Percentiles rank a stretch among this genome's conserved stretches.
Evolutionary conservation across 2,113 vertebrate genomes (phyloP).

Genomic region (Mus pahari): DNA sequence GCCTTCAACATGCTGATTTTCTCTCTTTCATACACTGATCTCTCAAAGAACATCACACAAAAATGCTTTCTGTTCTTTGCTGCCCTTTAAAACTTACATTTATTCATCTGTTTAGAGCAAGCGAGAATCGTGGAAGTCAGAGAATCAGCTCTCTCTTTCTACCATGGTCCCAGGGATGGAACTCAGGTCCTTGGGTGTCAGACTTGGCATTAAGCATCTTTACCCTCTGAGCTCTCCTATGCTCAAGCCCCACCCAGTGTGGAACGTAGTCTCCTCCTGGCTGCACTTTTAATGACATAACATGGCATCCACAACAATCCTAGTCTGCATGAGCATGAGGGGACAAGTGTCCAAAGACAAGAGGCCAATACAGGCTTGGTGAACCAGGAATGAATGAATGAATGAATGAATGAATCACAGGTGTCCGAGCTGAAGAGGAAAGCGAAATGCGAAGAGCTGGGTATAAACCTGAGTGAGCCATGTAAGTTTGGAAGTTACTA

Average conservation of each 20-base stretch:
- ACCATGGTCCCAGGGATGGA: background rate
- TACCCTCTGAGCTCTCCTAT: background rate
- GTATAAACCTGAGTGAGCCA: slow-evolving; percentile 75
- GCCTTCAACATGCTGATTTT: background rate
- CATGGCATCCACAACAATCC: background rate
- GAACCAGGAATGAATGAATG: slow-evolving; percentile 69
- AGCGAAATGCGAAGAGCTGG: slow-evolving; percentile 73
- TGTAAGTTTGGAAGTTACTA: slow-evolving; percentile 82
- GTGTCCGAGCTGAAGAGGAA: slow-evolving; percentile 56
- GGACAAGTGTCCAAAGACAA: slow-evolving; percentile 8
- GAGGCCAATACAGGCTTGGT: slow-evolving; percentile 45
- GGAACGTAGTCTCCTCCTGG: no score
- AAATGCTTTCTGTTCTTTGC: background rate
- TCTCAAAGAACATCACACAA: background rate
- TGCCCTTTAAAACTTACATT: background rate
- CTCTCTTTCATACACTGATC: background rate
- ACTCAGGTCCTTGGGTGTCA: background rate
- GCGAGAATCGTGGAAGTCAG: background rate
- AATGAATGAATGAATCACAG: slow-evolving; percentile 69
- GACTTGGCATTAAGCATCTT: background rate
- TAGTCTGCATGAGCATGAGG: no score
- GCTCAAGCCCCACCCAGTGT: no score
- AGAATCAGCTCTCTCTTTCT: background rate
- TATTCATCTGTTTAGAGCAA: no score
- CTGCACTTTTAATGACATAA: background rate